These are phyloP conservation scores for Agrilus planipennis DNA, from an alignment of 1,140 invertebrate genomes.

Conservation along the genomic window DNA sequence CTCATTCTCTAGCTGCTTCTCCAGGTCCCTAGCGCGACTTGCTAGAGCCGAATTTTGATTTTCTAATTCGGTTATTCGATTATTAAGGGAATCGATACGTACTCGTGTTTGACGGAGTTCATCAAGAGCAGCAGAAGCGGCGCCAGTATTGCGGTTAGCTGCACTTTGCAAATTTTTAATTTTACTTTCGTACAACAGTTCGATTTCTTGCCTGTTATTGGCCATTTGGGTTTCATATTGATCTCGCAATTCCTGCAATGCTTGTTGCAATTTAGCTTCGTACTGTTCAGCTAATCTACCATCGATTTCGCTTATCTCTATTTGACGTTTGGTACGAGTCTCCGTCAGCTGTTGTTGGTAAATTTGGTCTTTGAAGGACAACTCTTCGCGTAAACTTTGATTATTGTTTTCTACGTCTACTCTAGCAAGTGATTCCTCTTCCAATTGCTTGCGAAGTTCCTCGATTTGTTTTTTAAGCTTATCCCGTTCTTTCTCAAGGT, in stretches of 20 bases:
- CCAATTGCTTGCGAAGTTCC: conserved; percentile 69
- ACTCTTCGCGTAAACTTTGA: conserved; percentile 81
- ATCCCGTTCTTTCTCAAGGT: conserved; percentile 63
- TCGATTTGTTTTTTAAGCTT: conserved; percentile 63
- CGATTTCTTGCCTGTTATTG: conserved; percentile 77
- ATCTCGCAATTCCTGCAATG: conserved; percentile 78
- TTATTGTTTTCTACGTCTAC: conserved; percentile 90
- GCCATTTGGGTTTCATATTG: conserved; percentile 87
- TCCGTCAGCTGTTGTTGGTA: conserved; percentile 79
- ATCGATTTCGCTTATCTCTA: conserved; percentile 61
- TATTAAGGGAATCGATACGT: conserved; percentile 59
- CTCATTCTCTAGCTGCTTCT: conserved; percentile 64
- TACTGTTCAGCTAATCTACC: conserved; percentile 83
- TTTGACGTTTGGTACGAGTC: conserved; percentile 66
- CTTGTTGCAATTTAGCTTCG: conserved; percentile 83
- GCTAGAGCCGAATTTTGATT: conserved; percentile 49
- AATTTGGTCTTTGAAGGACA: conserved; percentile 78
- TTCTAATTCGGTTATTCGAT: conserved; percentile 65
- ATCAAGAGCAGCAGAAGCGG: conserved; percentile 57
- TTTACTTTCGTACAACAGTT: conserved; percentile 73
- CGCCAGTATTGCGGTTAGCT: conserved; percentile 51
- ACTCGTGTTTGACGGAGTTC: conserved; percentile 62
- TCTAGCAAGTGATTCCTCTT: conserved; percentile 81
- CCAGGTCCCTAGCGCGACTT: conserved; percentile 64
- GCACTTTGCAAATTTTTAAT: conserved; percentile 50